Evolutionary conservation across 1,140 invertebrate species (phyloP).

Genomic region (Trichonephila inaurata): DNA sequence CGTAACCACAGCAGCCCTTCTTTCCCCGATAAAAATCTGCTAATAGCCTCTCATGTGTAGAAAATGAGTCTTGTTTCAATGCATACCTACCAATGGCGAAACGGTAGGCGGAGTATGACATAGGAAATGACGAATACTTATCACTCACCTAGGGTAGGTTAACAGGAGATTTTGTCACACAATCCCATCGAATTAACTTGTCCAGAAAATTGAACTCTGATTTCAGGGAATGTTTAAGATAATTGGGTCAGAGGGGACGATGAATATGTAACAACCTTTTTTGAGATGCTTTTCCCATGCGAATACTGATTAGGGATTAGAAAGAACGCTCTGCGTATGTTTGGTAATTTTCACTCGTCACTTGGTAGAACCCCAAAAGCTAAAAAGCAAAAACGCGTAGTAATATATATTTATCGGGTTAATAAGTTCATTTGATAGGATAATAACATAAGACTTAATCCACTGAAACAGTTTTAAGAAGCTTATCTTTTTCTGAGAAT

Average conservation of each 20-base stretch:
- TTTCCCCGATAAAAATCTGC: not conserved
- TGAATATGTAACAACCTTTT: not conserved
- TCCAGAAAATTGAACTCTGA: not conserved
- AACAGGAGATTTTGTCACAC: not conserved
- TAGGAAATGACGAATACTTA: constrained; percentile 23
- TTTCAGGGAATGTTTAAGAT: not conserved
- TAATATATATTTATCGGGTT: no score
- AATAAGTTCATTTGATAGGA: no score
- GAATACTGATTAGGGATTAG: not conserved
- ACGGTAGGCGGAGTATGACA: constrained; percentile 11
- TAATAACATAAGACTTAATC: no score
- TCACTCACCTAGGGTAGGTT: not conserved
- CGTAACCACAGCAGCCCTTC: not conserved
- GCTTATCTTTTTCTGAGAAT: no score
- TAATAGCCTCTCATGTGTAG: constrained; percentile 28
- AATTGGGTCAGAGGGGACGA: not conserved
- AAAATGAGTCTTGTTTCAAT: constrained; percentile 19
- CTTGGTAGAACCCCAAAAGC: not conserved
- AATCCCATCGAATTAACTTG: not conserved
- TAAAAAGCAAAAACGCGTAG: no score
- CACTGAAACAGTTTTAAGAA: no score
- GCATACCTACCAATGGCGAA: constrained; percentile 22
- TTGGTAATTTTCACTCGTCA: not conserved
- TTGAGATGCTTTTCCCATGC: not conserved
- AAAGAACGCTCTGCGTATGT: not conserved